Percentiles rank a stretch among this genome's conserved stretches.
Evolutionary conservation across 2,888 invertebrate genomes (phyloP).

Genomic region (Apamea epomidion): DNA sequence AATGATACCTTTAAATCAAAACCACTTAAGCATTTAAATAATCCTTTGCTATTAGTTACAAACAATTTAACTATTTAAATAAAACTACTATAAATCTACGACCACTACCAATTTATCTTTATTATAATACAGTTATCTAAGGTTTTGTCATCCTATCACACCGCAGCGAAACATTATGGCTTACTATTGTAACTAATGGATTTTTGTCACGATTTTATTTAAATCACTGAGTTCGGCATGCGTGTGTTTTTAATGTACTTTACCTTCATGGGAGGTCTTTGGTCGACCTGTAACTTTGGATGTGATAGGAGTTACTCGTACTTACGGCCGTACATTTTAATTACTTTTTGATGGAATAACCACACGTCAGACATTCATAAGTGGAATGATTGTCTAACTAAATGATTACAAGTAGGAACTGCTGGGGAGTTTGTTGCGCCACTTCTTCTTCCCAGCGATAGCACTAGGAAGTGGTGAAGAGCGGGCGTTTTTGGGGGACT

Average conservation of each 20-base stretch:
- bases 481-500: no score
- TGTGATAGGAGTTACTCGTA: slow-evolving; percentile 16
- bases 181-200: slow-evolving; percentile 52
- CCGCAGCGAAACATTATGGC: slow-evolving; percentile 46
- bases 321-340: slow-evolving; percentile 13
- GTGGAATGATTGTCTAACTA: neutral
- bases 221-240: slow-evolving; percentile 35
- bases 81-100: slow-evolving; percentile 75
- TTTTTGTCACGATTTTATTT: slow-evolving; percentile 64
- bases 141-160: slow-evolving; percentile 58
- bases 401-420: neutral
- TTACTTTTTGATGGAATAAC: neutral
- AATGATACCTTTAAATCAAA: slow-evolving; percentile 4
- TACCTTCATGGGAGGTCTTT: slow-evolving; percentile 42
- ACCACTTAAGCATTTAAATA: slow-evolving; percentile 40
- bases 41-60: slow-evolving; percentile 49
- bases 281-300: neutral
- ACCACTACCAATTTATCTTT: slow-evolving; percentile 73
- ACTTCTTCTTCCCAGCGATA: no score
- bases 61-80: slow-evolving; percentile 72
- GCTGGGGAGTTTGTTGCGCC: no score
- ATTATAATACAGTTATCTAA: slow-evolving; percentile 74
- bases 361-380: neutral
- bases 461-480: no score
- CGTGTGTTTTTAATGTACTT: slow-evolving; percentile 17